Evolutionary conservation across 2,113 vertebrate species (phyloP).

Genomic region (Lanius collurio): DNA sequence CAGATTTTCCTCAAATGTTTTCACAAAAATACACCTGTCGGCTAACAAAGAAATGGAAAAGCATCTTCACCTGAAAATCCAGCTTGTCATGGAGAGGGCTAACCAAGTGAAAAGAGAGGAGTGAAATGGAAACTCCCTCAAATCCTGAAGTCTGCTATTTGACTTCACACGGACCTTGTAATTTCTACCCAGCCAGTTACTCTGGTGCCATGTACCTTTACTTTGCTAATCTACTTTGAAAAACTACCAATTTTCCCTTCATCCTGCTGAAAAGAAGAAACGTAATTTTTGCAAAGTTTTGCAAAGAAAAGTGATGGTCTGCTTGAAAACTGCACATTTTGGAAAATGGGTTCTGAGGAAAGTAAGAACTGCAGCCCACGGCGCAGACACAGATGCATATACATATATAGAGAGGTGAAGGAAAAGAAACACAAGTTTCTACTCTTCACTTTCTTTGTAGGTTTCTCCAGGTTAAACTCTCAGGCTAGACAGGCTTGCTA

Average conservation of each 20-base stretch:
- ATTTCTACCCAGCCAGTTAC: not conserved
- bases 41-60: not conserved
- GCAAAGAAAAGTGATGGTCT: not conserved
- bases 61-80: not conserved
- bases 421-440: not conserved
- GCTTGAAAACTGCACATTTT: not conserved
- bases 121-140: not conserved
- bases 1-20: not conserved
- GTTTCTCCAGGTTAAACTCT: not conserved
- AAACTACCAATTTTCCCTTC: not conserved
- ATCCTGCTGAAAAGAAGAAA: not conserved
- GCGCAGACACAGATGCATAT: not conserved
- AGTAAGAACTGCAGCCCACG: not conserved
- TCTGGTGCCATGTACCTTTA: not conserved
- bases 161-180: not conserved
- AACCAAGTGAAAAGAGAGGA: not conserved
- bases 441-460: not conserved
- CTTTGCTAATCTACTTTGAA: not conserved
- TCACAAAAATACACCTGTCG: not conserved
- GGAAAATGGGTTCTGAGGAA: not conserved
- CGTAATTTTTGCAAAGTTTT: not conserved
- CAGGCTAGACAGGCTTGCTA: not conserved
- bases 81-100: not conserved
- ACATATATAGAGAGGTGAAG: not conserved
- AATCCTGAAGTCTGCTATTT: not conserved